Evolutionary conservation across 2,797 vertebrate genomes (phyloP).

Genomic region (Fistularia tabacaria): DNA sequence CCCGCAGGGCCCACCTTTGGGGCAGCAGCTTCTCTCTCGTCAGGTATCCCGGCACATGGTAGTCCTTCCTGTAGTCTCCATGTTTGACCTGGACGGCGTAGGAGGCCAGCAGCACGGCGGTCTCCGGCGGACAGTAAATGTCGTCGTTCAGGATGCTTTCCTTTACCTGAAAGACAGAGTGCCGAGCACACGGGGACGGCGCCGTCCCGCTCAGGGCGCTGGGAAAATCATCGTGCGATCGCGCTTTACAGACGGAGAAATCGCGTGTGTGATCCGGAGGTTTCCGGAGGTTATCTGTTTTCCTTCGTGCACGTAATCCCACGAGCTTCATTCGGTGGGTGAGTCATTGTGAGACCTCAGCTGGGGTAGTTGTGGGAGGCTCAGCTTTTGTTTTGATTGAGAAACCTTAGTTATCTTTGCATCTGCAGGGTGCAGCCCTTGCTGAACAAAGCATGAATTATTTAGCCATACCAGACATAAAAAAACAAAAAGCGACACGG

Average conservation of each 20-base stretch:
- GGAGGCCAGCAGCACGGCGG: constrained; percentile 90
- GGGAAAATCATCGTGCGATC: too few relatives aligned
- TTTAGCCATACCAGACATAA: background rate
- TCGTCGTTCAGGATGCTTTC: constrained; percentile 93
- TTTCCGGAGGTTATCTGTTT: background rate
- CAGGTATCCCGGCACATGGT: constrained; percentile 88
- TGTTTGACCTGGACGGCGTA: constrained; percentile 94
- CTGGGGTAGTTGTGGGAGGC: constrained; percentile 21
- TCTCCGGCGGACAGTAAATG: constrained; percentile 96
- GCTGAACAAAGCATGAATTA: background rate
- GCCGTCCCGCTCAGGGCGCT: too few relatives aligned
- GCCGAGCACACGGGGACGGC: too few relatives aligned
- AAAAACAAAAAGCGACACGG: background rate
- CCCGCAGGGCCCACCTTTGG: constrained; percentile 78
- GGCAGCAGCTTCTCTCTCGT: constrained; percentile 89
- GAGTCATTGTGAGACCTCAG: constrained; percentile 25
- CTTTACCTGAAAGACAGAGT: constrained; percentile 77
- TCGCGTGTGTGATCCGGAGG: too few relatives aligned
- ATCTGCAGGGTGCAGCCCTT: background rate
- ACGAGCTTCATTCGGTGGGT: background rate
- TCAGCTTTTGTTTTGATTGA: constrained; percentile 38
- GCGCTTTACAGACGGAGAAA: too few relatives aligned
- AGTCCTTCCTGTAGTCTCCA: constrained; percentile 88
- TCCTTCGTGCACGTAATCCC: constrained; percentile 24
- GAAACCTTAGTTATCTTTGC: constrained; percentile 6